phyloP scores from a whole-genome alignment of 2,797 vertebrate species.

The Ctenosaura bakeri region DNA sequence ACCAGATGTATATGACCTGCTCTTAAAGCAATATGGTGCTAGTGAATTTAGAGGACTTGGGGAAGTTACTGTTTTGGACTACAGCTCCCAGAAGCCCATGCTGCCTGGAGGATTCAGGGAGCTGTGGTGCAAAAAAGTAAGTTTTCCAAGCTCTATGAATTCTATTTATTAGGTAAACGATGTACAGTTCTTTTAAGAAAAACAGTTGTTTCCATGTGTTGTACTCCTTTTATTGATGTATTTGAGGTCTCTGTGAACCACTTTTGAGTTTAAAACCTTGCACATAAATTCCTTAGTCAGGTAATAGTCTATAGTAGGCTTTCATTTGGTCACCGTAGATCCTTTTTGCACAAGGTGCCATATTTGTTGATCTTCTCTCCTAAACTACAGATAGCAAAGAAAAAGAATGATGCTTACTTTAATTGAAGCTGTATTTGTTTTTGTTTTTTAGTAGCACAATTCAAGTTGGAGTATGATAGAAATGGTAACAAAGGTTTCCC shows the following conservation, averaged over 20 bases:
- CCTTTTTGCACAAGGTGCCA: background rate
- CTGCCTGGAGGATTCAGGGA: too few species aligned
- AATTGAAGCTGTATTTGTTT: background rate
- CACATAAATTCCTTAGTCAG: background rate
- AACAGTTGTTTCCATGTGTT: background rate
- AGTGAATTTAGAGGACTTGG: background rate
- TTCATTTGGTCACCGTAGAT: background rate
- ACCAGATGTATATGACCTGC: background rate
- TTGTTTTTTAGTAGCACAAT: background rate
- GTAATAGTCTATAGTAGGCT: background rate
- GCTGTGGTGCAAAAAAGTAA: too few species aligned
- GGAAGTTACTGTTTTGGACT: background rate
- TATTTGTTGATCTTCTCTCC: background rate
- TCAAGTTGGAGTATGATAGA: background rate
- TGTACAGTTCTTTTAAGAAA: background rate
- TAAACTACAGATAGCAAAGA: background rate
- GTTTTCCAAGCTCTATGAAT: too few species aligned
- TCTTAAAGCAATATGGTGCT: background rate
- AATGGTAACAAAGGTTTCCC: too few species aligned
- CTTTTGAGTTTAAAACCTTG: background rate
- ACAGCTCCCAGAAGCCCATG: background rate
- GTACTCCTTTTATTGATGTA: background rate
- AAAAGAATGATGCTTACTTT: background rate
- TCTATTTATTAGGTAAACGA: fast-evolving
- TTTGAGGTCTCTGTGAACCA: background rate